Evolutionary conservation across 2,888 invertebrate genomes (phyloP), one percentile per base, ranked within the genome.

Genomic region (Synanthedon vespiformis): DNA sequence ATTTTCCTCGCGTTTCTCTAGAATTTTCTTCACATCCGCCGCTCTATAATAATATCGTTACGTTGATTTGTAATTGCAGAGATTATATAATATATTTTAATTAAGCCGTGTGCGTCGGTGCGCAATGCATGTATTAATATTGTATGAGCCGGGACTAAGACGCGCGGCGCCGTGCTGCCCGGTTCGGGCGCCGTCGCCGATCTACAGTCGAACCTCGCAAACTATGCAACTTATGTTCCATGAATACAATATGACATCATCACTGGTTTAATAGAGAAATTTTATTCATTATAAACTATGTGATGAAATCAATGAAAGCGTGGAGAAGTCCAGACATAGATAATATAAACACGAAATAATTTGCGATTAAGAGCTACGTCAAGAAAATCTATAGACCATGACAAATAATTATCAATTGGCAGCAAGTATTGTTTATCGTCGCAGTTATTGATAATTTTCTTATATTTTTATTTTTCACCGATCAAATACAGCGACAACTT

Each of bases 141-240:
- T 81, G 74, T 68, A 81, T 80, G 80, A 81, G 77, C 49, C 60
- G 59, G 61, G 67, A 63, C 60, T 76, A 77, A 74, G 61, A 56
- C 58, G 56, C 58, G 44, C 4, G 13, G 44, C 12, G 13, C 55
- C 55, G 55, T 56, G 53, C 52, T 51, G 40, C 51, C 52, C 53
- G 55, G 55, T 22, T 41, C 40, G 44, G 47, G 50, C 50, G 14
- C 13, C 44, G 44, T 34, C 34, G 34, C 34, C 34, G 34, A 34
- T 34, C 34, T 34, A 34, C 34, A 34, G 34, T 10, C 34, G 34
- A 34, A 10, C 34, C 34, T 34, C 34, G 34, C 34, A 34, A 44
- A 13, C 44, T n/a, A 14, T 14, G 44, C 44, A 44, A 44, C 13
- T 44, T 44, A 14, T 44, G n/a, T 13, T n/a, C 44, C 11, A 13